Evolutionary conservation across 2,888 invertebrate genomes (phyloP), one percentile per base, ranked within the genome.

Genomic region (Sericinus montela): DNA sequence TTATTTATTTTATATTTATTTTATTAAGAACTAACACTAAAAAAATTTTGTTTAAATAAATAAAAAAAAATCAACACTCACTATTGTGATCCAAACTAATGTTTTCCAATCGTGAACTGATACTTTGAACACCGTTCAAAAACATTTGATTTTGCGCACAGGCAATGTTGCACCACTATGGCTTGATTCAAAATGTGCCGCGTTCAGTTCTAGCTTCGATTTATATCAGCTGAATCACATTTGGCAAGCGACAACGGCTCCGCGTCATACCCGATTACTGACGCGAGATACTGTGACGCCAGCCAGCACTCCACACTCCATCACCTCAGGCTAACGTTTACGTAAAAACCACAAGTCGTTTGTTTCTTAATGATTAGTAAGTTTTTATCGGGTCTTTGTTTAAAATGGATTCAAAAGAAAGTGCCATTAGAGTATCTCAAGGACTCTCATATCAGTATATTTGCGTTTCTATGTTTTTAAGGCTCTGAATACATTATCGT

Each of bases 211-310:
- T 58, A 57, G 60, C 60, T 62, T 61, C 63, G 71, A 76, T 85
- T 81, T 87, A 87, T 87, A 87, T 76, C 60, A 63, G 54, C 65
- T 83, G 85, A 83, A 57, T 84, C 82, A 71, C 64, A 75, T 69
- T 85, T 85, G 85, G 85, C 84, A 81, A 67, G 72, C 75, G 62
- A 61, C 67, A 70, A 71, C 66, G 60, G 43, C 63, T 58, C 62
- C 64, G 74, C 85, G 85, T 85, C 84, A 85, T 64, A 62, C 44
- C 19, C n/a, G 16, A 11, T 15, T 16, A 34, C 35, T 44, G 49
- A 49, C 49, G 49, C 44, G 39, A 15, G 13, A 56, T 40, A 57
- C 53, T 54, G 25, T 82, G 82, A 84, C 83, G 85, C 69, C 55
- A 41, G 40, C 11, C 16, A 39, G 28, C 34, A 16, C 34, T 39